These are phyloP conservation scores for Drosophila persimilis DNA, from an alignment of 1,140 invertebrate genomes.

Conservation along the genomic window DNA sequence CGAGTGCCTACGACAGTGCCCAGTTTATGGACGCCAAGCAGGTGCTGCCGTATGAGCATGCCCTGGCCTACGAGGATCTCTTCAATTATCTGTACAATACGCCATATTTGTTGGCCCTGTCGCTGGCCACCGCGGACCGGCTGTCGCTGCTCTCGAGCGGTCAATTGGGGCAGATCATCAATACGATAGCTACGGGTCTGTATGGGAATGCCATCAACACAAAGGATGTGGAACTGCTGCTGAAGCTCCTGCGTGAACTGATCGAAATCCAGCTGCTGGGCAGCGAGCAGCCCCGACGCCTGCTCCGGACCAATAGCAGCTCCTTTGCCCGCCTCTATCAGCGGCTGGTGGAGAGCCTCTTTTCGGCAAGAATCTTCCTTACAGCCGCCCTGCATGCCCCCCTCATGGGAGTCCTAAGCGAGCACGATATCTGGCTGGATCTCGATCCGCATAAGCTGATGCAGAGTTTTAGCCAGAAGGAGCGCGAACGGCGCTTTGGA, in stretches of 20 bases:
- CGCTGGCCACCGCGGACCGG: constrained; percentile 91
- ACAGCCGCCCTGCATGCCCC: constrained; percentile 95
- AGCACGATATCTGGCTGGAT: constrained; percentile 96
- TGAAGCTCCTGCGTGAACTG: constrained; percentile 91
- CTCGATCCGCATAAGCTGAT: constrained; percentile 95
- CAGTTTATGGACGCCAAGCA: constrained; percentile 95
- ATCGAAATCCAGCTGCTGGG: constrained; percentile 92
- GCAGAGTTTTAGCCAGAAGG: constrained; percentile 83
- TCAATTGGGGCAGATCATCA: constrained; percentile 87
- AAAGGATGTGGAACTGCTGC: constrained; percentile 91
- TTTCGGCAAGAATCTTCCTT: constrained; percentile 95
- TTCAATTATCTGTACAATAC: constrained; percentile 90
- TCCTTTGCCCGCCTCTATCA: constrained; percentile 96
- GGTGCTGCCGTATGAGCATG: constrained; percentile 91
- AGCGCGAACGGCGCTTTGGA: constrained; percentile 88
- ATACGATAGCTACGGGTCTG: constrained; percentile 91
- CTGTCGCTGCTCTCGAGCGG: constrained; percentile 85
- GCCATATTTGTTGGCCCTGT: constrained; percentile 91
- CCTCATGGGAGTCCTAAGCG: constrained; percentile 95
- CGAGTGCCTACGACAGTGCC: constrained; percentile 90
- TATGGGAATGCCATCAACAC: constrained; percentile 92
- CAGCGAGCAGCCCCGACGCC: constrained; percentile 91
- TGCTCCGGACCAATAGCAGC: constrained; percentile 93
- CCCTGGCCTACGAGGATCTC: constrained; percentile 90
- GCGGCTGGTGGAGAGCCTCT: constrained; percentile 94